These are phyloP conservation scores for Amniataba percoides DNA, from an alignment of 2,797 vertebrate genomes.

Conservation along the genomic window DNA sequence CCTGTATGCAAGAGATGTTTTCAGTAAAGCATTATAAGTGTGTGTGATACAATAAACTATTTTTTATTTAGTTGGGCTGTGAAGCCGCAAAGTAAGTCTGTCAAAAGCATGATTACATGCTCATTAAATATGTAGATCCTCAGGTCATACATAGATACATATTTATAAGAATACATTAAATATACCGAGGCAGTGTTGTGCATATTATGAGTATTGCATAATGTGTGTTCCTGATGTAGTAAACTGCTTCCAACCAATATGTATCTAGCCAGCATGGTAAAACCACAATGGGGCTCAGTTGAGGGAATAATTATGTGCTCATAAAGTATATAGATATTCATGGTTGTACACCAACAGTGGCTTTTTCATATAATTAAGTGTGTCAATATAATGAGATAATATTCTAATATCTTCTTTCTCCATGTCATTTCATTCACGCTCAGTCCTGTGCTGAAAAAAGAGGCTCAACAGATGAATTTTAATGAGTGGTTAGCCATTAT, in stretches of 20 bases:
- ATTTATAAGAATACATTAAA: constrained; percentile 23
- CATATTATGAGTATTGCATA: constrained; percentile 13
- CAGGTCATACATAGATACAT: constrained; percentile 28
- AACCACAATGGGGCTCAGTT: constrained; percentile 30
- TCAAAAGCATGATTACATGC: constrained; percentile 35
- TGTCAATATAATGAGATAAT: constrained; percentile 74
- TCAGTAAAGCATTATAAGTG: not conserved
- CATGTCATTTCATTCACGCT: constrained; percentile 59
- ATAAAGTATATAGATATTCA: constrained; percentile 63
- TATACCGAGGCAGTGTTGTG: not conserved
- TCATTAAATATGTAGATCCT: constrained; percentile 43
- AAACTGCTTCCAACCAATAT: constrained; percentile 29
- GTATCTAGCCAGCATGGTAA: constrained; percentile 35
- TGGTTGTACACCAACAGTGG: constrained; percentile 49
- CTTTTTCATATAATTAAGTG: constrained; percentile 67
- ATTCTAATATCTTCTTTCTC: constrained; percentile 67
- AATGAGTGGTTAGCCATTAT: constrained; percentile 81
- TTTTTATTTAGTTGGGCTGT: constrained; percentile 23
- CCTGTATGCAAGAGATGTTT: constrained; percentile 30
- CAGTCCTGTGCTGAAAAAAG: constrained; percentile 51
- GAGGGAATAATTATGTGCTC: constrained; percentile 54
- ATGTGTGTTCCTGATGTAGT: constrained; percentile 1
- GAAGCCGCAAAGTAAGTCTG: constrained; percentile 16
- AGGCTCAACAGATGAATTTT: constrained; percentile 77
- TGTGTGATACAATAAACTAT: constrained; percentile 16